Evolutionary conservation across 1,140 invertebrate species (phyloP).

Genomic region (Micrasema longulum): DNA sequence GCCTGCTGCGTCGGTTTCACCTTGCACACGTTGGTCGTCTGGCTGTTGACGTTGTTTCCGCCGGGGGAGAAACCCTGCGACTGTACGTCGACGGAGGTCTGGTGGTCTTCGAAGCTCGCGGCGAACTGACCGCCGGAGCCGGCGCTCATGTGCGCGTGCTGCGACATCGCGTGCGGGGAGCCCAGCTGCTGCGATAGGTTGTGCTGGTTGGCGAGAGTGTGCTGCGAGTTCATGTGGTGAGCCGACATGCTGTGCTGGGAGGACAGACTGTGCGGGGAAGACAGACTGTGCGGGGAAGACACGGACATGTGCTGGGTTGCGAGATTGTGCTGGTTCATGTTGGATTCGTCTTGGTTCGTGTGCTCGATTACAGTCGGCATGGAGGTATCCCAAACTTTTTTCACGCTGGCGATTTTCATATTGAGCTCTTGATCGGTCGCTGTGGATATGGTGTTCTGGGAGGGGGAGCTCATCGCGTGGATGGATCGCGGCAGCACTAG

Average conservation of each 20-base stretch:
- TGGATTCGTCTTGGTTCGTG: constrained; percentile 65
- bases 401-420: constrained; percentile 93
- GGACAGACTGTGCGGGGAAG: constrained; percentile 55
- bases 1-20: constrained; percentile 66
- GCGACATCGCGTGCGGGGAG: constrained; percentile 47
- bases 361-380: constrained; percentile 79
- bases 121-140: constrained; percentile 47
- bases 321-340: constrained; percentile 64
- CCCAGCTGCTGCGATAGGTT: constrained; percentile 50
- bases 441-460: constrained; percentile 64
- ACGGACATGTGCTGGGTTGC: constrained; percentile 58
- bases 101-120: constrained; percentile 50
- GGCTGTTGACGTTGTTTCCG: constrained; percentile 60
- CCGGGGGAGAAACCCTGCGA: constrained; percentile 57
- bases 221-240: constrained; percentile 55
- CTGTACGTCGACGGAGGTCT: constrained; percentile 46
- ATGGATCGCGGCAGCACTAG: constrained; percentile 73
- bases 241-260: constrained; percentile 57
- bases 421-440: constrained; percentile 82
- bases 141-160: constrained; percentile 47
- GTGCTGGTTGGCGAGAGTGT: constrained; percentile 54
- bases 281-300: constrained; percentile 57
- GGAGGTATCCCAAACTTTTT: constrained; percentile 87
- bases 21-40: constrained; percentile 64
- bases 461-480: constrained; percentile 67